phyloP scores from a whole-genome alignment of 2,113 vertebrate genomes.

The Thermophis baileyi region DNA sequence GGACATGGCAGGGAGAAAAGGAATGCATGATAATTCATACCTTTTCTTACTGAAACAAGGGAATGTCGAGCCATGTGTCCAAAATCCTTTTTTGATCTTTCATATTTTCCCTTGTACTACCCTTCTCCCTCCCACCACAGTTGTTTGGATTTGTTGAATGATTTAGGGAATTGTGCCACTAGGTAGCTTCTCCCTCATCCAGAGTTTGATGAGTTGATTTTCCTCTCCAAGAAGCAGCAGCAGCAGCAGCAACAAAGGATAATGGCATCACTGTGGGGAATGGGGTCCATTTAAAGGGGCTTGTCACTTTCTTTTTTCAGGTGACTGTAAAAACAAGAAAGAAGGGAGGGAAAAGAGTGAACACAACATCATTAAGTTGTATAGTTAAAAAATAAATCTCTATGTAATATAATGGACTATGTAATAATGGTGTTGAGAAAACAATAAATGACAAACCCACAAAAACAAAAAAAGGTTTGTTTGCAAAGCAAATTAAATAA shows the following conservation, averaged over 20 bases:
- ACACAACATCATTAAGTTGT: neutral
- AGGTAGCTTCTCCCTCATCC: conserved; percentile 52
- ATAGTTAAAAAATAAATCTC: neutral
- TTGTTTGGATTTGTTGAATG: conserved; percentile 29
- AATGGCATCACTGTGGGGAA: conserved; percentile 45
- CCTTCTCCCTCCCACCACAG: conserved; percentile 42
- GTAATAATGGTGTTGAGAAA: neutral
- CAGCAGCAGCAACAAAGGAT: conserved; percentile 32
- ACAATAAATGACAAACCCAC: neutral
- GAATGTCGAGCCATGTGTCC: neutral
- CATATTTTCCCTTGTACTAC: conserved; percentile 26
- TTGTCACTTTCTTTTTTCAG: conserved; percentile 99
- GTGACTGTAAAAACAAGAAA: conserved; percentile 75
- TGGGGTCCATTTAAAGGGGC: conserved; percentile 82
- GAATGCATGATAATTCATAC: neutral
- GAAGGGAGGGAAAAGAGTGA: neutral
- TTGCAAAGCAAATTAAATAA: neutral
- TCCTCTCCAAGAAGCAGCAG: conserved; percentile 40
- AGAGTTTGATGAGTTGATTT: conserved; percentile 50
- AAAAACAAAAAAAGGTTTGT: neutral
- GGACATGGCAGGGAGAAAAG: conserved; percentile 20
- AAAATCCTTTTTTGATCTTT: neutral
- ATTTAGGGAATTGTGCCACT: conserved; percentile 41
- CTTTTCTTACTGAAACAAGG: conserved; percentile 25
- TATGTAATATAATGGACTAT: neutral